Evolutionary conservation across 1,140 invertebrate species (phyloP), one percentile per base, ranked within the genome.

Genomic region (Plectus sambesii): DNA sequence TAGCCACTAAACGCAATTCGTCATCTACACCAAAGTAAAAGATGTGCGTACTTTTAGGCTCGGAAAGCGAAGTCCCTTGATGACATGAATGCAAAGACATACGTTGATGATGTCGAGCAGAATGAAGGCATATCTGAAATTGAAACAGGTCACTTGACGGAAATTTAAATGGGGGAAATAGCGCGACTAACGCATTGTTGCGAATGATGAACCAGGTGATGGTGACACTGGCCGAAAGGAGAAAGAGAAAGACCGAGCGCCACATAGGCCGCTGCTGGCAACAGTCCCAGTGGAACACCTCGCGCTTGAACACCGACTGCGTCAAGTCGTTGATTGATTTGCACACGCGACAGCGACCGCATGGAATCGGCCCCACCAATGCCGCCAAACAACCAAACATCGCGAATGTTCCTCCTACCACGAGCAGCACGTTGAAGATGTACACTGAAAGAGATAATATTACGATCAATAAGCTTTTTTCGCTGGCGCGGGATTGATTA

Each of bases 51-150:
- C 60, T 44, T 63, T 49, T 8, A 63, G 38, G 42, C 60, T 63
- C 17, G 58, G 43, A n/a, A 66, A 20, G 37, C 53, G 37, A 5
- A 53, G 50, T 9, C 33, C 40, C 36, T 63, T 64, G 4, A 64
- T 39, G 8, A 50, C 51, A 37, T 63, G 51, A 30, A 64, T 52
- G 51, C 62, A 65, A 33, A 63, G 33, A 26, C 30, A 36, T 19
- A 64, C 41, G 42, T 65, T 65, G 40, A 65, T 65, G 8, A 55
- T 44, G 36, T 65, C 57, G 3, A 65, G 49, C 35, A 65, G 39
- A 25, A 52, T 55, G 46, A 60, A 65, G n/a, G 62, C 54, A 35
- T 61, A 53, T n/a, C n/a, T n/a, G n/a, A n/a, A n/a, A n/a, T n/a
- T n/a, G n/a, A n/a, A n/a, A n/a, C n/a, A n/a, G n/a, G n/a, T n/a